phyloP scores from a whole-genome alignment of 2,113 vertebrate genomes.

The Parus major region DNA sequence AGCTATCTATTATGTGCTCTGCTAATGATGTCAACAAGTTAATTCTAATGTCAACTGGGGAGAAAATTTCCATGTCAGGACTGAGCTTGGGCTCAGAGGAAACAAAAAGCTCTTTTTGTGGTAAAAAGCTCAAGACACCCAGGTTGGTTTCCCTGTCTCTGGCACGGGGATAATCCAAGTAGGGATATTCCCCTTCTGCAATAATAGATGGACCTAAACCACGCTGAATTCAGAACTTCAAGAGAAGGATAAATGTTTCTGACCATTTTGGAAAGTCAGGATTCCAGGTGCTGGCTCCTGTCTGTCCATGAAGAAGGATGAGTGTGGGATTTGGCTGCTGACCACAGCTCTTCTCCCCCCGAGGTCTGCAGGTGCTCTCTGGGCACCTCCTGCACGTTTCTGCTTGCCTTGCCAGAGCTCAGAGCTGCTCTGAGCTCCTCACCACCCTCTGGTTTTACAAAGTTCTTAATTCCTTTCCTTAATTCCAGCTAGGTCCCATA shows the following conservation, averaged over 20 bases:
- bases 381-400: background rate
- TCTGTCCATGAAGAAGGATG: rapidly evolving
- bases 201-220: background rate
- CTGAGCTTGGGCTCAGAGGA: background rate
- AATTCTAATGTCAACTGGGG: background rate
- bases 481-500: too few relatives aligned
- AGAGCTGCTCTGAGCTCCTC: background rate
- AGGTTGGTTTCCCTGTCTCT: background rate
- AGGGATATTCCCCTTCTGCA: background rate
- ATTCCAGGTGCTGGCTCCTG: background rate
- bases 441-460: background rate
- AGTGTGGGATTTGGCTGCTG: background rate
- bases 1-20: background rate
- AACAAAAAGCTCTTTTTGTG: background rate
- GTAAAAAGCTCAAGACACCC: background rate
- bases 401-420: background rate
- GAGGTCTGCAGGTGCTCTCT: background rate
- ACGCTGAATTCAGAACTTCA: background rate
- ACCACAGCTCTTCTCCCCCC: background rate
- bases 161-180: background rate
- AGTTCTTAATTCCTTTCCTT: background rate
- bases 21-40: slow-evolving; percentile 37
- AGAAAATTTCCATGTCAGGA: background rate
- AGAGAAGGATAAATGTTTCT: background rate
- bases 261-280: background rate